Evolutionary conservation across 2,797 vertebrate genomes (phyloP), one percentile per base, ranked within the genome.

Genomic region (Pristis pectinata): DNA sequence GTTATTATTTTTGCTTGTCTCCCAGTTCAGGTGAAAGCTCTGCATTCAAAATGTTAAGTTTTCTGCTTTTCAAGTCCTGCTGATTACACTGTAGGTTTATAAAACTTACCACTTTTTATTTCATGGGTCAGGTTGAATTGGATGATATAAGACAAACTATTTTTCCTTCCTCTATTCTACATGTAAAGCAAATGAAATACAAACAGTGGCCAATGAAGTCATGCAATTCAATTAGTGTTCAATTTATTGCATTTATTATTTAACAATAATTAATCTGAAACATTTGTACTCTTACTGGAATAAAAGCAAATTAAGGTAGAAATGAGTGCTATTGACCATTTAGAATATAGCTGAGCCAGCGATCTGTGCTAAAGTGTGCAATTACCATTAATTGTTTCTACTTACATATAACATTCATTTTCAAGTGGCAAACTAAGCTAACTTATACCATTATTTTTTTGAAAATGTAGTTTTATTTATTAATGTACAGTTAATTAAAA

Each of bases 351-450:
- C 70, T 74, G 92, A 94, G 70, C 67, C 92, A 94, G 70, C 44
- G 24, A 74, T 94, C 44, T 94, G 41, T 94, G 67, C 44, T 94
- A 94, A 94, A 94, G 44, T 94, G 70, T 94, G 92, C 92, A 94
- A 94, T 94, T 94, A 94, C 70, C 44, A 94, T 74, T 94, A 94
- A 94, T 94, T 94, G 92, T 94, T 94, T 34, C 92, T 74, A 70
- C 92, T 53, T 70, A 74, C 13, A 53, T 93, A 34, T 93, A 93
- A 93, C 67, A 53, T 94, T 67, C 92, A 72, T 94, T 94, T 74
- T 74, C 44, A 74, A 74, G 92, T 2, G n/a, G 70, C 70, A 94
- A 94, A 94, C 67, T 74, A 94, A 94, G 92, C 70, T 49, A 94
- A 94, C 27, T 67, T 53, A 74, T 74, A 49, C 70, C 74, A 94